These are phyloP conservation scores for Pampus argenteus DNA, from an alignment of 2,797 vertebrate species.

Conservation along the genomic window DNA sequence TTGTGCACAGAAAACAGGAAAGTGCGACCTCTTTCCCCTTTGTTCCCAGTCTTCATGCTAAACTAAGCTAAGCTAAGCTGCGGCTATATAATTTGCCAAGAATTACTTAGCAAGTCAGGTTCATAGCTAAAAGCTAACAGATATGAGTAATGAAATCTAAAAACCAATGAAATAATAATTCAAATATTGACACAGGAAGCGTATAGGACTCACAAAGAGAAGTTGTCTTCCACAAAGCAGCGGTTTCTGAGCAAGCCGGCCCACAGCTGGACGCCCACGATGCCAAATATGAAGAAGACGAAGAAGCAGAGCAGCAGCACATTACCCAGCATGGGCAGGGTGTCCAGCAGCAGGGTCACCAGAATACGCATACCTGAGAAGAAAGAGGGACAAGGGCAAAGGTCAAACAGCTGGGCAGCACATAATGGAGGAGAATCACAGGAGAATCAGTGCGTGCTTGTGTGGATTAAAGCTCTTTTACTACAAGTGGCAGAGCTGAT, in stretches of 20 bases:
- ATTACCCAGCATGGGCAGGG: slow-evolving; percentile 96
- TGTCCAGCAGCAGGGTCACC: slow-evolving; percentile 98
- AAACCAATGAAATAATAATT: background rate
- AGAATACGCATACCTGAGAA: slow-evolving; percentile 96
- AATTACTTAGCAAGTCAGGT: no score
- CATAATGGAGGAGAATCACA: background rate
- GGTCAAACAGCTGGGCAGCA: slow-evolving; percentile 30
- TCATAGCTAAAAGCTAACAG: background rate
- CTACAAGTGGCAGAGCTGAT: background rate
- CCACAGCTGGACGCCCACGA: slow-evolving; percentile 98
- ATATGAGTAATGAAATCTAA: background rate
- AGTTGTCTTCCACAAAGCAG: slow-evolving; percentile 92
- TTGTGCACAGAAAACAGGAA: no score
- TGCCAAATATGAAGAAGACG: slow-evolving; percentile 99
- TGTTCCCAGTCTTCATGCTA: no score
- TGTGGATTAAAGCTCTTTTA: background rate
- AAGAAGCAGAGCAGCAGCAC: slow-evolving; percentile 98
- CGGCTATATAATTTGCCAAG: no score
- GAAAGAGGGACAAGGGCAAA: slow-evolving; percentile 4
- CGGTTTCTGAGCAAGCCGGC: slow-evolving; percentile 92
- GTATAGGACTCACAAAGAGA: slow-evolving; percentile 92
- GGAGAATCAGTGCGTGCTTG: background rate
- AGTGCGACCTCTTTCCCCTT: no score
- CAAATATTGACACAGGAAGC: background rate
- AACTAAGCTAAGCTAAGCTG: no score